These are phyloP conservation scores for Andinoacara biseriatus DNA, from an alignment of 2,113 vertebrate species.

Conservation along the genomic window DNA sequence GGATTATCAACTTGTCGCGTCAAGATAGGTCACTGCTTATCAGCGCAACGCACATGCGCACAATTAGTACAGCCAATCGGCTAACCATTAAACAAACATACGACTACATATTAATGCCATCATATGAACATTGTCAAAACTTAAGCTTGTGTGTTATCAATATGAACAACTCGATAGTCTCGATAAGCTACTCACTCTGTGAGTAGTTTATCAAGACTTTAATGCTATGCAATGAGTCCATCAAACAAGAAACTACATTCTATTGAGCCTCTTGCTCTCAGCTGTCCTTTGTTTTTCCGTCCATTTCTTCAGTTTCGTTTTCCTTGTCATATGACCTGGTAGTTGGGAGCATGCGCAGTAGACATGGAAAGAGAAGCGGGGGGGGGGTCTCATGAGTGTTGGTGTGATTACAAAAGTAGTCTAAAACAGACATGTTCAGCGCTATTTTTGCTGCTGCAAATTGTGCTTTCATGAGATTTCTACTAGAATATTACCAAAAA, in stretches of 20 bases:
- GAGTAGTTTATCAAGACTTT: neutral
- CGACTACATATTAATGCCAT: neutral
- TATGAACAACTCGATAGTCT: neutral
- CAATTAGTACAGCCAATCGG: neutral
- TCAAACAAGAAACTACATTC: neutral
- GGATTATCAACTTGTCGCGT: neutral
- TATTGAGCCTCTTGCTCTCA: fast-evolving
- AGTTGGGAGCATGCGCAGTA: slow-evolving; percentile 8
- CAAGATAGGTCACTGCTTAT: neutral
- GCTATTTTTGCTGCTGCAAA: neutral
- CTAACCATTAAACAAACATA: neutral
- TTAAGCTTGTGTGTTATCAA: neutral
- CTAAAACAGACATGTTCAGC: no score
- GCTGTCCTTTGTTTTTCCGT: neutral
- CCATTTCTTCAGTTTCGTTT: slow-evolving; percentile 39
- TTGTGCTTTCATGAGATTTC: neutral
- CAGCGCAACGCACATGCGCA: slow-evolving; percentile 2
- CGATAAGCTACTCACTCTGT: no score
- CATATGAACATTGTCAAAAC: neutral
- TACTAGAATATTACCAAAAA: neutral
- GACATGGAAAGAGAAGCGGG: neutral
- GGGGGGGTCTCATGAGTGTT: no score
- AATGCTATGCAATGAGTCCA: neutral
- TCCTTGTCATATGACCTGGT: slow-evolving; percentile 36
- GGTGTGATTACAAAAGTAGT: no score